phyloP scores from a whole-genome alignment of 2,888 invertebrate genomes.

The Clepsis dumicolana region DNA sequence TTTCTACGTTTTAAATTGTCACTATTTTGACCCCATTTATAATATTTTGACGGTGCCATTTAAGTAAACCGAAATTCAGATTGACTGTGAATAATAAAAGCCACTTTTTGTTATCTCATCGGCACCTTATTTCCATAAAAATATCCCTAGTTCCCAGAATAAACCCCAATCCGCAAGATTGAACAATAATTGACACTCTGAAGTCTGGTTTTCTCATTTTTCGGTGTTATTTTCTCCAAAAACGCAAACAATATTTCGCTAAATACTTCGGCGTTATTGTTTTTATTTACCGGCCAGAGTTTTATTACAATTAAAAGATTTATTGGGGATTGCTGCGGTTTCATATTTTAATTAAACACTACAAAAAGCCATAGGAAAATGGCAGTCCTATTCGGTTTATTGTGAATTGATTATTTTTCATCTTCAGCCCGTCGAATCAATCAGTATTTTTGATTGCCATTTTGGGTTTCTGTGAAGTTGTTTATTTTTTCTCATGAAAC shows the following conservation, averaged over 20 bases:
- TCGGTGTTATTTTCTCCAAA: neutral
- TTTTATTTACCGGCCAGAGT: neutral
- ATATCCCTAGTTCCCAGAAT: conserved; percentile 9
- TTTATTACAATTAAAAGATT: conserved; percentile 11
- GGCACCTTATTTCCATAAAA: neutral
- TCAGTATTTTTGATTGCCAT: neutral
- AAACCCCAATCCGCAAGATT: conserved; percentile 11
- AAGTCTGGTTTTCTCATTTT: conserved; percentile 11
- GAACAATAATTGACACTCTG: conserved; percentile 20
- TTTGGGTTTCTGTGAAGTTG: neutral
- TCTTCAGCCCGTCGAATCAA: neutral
- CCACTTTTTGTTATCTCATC: conserved; percentile 3
- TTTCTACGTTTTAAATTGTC: no score
- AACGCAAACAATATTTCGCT: neutral
- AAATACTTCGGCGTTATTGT: neutral
- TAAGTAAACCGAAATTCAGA: no score
- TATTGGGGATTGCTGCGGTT: neutral
- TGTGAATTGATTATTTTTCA: neutral
- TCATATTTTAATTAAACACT: conserved; percentile 3
- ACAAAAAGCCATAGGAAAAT: neutral
- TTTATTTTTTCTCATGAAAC: neutral
- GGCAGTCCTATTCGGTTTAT: neutral
- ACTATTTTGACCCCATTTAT: no score
- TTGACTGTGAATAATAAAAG: neutral
- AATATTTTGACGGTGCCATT: no score